Conservation (phyloP, 2,888 invertebrate species). For the Sinodicranocentrus sp. region DNA sequence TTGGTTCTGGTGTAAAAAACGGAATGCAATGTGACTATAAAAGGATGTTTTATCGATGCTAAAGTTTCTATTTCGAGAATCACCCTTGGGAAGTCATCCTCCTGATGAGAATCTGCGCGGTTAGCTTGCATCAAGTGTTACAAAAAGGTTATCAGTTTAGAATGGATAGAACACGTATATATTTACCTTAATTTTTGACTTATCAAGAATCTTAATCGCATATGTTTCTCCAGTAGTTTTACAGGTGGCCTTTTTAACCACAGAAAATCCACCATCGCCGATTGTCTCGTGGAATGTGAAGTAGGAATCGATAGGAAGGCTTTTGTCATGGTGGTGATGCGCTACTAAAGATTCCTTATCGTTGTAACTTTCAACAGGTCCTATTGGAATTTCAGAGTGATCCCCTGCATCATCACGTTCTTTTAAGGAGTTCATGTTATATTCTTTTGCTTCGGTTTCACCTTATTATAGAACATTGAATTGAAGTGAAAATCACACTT, state of each 20-base stretch:
- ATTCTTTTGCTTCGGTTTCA: no score
- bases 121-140: no score
- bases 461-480: no score
- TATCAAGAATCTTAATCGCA: constrained; percentile 90
- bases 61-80: constrained; percentile 86
- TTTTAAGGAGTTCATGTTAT: neutral
- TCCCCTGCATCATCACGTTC: constrained; percentile 36
- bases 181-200: constrained; percentile 83
- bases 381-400: constrained; percentile 26
- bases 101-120: no score
- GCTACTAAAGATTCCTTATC: neutral
- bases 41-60: constrained; percentile 84
- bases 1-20: constrained; percentile 86
- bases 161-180: neutral
- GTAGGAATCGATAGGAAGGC: constrained; percentile 80
- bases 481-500: no score
- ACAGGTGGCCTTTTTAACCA: constrained; percentile 88
- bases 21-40: constrained; percentile 88
- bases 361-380: constrained; percentile 28
- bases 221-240: constrained; percentile 87
- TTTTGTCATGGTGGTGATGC: constrained; percentile 12
- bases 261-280: constrained; percentile 88
- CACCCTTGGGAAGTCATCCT: constrained; percentile 86
- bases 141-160: no score
- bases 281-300: constrained; percentile 85